phyloP scores from a whole-genome alignment of 2,113 vertebrate genomes.

The Pachycephala philippinensis region DNA sequence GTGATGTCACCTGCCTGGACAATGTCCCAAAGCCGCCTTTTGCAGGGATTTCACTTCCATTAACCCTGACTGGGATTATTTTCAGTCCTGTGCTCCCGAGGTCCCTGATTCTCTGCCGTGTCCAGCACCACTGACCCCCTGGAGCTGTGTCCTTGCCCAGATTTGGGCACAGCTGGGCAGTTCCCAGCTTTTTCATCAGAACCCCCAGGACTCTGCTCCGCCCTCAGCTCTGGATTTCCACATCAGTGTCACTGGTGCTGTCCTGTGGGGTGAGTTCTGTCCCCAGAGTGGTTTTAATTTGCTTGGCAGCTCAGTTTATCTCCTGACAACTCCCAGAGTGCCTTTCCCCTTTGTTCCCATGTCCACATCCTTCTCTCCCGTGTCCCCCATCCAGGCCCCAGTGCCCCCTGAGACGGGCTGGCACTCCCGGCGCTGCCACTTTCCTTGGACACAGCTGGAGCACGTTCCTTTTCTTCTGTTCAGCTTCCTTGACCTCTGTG shows the following conservation, averaged over 20 bases:
- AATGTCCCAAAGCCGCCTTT: background rate
- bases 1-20: background rate
- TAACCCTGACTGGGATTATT: background rate
- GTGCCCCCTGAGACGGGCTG: background rate
- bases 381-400: background rate
- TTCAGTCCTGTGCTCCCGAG: background rate
- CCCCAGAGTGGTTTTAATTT: background rate
- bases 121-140: background rate
- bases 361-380: background rate
- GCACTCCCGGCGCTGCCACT: accelerated
- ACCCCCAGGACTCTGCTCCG: background rate
- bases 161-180: accelerated
- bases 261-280: background rate
- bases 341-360: background rate
- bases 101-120: background rate
- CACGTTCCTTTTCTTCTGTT: accelerated
- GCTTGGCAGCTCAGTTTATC: background rate
- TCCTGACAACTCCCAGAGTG: background rate
- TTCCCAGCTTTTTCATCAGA: background rate
- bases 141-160: background rate
- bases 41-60: background rate
- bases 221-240: background rate
- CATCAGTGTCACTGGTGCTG: accelerated
- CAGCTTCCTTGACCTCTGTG: background rate
- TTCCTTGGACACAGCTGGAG: background rate